A percentile compares a stretch with the other conserved stretches of the same genome.
Evolutionary conservation across 2,113 vertebrate species (phyloP).

Genomic region (Columbina picui): DNA sequence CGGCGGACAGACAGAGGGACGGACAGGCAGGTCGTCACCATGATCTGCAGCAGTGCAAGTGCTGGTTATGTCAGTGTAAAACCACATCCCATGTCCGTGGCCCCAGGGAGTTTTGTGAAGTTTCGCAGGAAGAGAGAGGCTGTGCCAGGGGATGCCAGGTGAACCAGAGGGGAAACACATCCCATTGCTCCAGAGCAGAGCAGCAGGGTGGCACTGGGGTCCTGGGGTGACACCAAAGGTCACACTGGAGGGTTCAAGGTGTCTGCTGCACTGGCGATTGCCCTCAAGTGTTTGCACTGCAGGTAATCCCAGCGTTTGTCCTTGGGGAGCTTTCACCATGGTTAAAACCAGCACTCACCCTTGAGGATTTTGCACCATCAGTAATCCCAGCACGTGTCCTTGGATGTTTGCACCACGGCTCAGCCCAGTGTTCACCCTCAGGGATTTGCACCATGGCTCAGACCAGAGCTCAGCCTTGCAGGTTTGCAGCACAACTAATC

Average conservation of each 20-base stretch:
- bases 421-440: rapidly evolving
- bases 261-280: rapidly evolving
- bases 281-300: rapidly evolving
- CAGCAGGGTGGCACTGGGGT: rapidly evolving
- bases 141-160: rapidly evolving
- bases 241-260: background rate
- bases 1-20: background rate
- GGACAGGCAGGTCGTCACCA: background rate
- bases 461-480: background rate
- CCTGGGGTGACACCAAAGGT: background rate
- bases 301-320: background rate
- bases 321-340: background rate
- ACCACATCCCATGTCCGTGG: background rate
- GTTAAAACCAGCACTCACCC: background rate
- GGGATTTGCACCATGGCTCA: background rate
- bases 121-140: background rate
- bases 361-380: background rate
- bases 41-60: rapidly evolving
- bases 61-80: rapidly evolving
- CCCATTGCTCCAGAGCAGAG: rapidly evolving
- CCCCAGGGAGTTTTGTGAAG: background rate
- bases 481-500: background rate
- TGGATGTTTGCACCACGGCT: background rate
- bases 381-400: no score
- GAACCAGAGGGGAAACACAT: background rate